Conservation (phyloP, 2,113 vertebrate genomes). For the Dissostichus mawsoni region DNA sequence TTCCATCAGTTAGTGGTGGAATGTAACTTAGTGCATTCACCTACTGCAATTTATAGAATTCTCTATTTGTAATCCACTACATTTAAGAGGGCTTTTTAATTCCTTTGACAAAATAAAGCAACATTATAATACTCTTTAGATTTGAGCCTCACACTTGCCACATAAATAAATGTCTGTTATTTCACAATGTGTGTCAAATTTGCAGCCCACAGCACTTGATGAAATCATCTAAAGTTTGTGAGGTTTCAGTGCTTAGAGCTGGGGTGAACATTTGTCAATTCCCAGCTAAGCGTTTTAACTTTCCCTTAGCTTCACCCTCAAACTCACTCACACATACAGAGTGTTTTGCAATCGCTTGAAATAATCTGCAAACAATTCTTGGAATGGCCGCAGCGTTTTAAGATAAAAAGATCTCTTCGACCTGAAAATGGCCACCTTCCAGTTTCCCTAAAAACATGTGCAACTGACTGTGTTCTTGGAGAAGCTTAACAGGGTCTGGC, state of each 20-base stretch:
- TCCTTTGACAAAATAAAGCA: not conserved
- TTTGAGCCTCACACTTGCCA: not conserved
- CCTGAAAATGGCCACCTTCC: constrained; percentile 50
- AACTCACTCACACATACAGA: not conserved
- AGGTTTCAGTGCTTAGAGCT: not conserved
- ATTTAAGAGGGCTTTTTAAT: not conserved
- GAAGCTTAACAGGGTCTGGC: constrained; percentile 43
- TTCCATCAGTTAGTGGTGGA: constrained; percentile 6
- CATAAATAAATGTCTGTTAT: constrained; percentile 6
- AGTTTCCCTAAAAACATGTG: constrained; percentile 46
- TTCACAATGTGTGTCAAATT: not conserved
- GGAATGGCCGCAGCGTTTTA: constrained; percentile 41
- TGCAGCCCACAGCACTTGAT: not conserved
- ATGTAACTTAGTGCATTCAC: not conserved
- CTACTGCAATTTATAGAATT: not conserved
- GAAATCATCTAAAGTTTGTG: constrained; percentile 1
- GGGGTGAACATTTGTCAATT: not conserved
- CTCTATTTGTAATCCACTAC: not conserved
- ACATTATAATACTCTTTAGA: not conserved
- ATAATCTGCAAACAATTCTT: constrained; percentile 25
- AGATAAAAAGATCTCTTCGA: not conserved
- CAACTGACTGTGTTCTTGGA: constrained; percentile 42
- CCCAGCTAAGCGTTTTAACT: not conserved
- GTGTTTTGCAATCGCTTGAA: constrained; percentile 22
- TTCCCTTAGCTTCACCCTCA: constrained; percentile 17